Evolutionary conservation across 1,140 invertebrate genomes (phyloP).

Genomic region (Papilio helenus): DNA sequence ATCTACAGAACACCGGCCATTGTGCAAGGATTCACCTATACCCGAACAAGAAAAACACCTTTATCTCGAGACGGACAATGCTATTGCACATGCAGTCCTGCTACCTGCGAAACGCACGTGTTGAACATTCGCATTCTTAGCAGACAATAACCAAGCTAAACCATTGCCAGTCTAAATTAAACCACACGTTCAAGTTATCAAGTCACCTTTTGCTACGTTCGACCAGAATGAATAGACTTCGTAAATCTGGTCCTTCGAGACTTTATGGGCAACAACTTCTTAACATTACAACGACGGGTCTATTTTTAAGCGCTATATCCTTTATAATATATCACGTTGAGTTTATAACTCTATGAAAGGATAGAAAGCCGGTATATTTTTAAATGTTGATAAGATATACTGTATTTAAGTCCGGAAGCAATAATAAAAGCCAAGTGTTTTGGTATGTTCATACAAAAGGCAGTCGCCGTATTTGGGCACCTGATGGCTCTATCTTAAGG

Average conservation of each 20-base stretch:
- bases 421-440: constrained; percentile 23
- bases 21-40: constrained; percentile 75
- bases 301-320: constrained; percentile 53
- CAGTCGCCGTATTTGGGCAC: constrained; percentile 60
- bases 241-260: constrained; percentile 58
- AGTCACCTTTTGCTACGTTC: constrained; percentile 53
- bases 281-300: constrained; percentile 52
- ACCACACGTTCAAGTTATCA: constrained; percentile 50
- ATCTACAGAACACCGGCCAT: constrained; percentile 63
- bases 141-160: constrained; percentile 57
- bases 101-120: constrained; percentile 79
- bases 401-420: constrained; percentile 32
- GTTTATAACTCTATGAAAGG: neutral
- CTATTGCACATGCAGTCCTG: constrained; percentile 71
- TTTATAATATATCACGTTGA: constrained; percentile 15
- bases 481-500: constrained; percentile 69
- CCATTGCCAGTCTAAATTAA: constrained; percentile 50
- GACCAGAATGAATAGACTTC: constrained; percentile 43
- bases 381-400: constrained; percentile 1
- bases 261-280: constrained; percentile 61
- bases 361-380: constrained; percentile 5
- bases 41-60: constrained; percentile 69
- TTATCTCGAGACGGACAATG: constrained; percentile 66
- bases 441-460: constrained; percentile 23
- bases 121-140: constrained; percentile 71